Evolutionary conservation across 2,888 invertebrate genomes (phyloP).

Genomic region (Perithous albicinctus): DNA sequence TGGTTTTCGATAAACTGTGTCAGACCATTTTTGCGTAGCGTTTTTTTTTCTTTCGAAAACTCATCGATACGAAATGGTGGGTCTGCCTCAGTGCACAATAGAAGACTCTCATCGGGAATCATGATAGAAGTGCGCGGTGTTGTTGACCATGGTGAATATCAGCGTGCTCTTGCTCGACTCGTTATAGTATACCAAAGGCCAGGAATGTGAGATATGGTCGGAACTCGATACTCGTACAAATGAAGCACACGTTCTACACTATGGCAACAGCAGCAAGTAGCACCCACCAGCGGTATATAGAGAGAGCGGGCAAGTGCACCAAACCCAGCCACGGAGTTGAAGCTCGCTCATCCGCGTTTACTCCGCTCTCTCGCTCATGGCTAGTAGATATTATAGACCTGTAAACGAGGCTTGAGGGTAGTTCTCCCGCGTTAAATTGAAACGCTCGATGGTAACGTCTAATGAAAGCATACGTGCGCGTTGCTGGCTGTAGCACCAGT

Average conservation of each 20-base stretch:
- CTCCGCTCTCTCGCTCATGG: background rate
- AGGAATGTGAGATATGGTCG: constrained; percentile 83
- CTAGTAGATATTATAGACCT: constrained; percentile 82
- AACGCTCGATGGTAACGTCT: constrained; percentile 84
- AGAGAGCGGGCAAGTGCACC: constrained; percentile 77
- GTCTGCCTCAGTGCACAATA: background rate
- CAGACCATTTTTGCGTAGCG: background rate
- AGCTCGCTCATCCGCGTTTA: constrained; percentile 14
- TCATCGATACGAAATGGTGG: background rate
- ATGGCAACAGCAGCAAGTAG: constrained; percentile 28
- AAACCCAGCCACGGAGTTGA: constrained; percentile 13
- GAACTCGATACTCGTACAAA: constrained; percentile 81
- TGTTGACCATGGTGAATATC: constrained; percentile 52
- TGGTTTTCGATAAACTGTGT: background rate
- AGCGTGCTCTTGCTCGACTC: constrained; percentile 27
- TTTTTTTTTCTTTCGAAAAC: background rate
- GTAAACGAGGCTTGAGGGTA: constrained; percentile 82
- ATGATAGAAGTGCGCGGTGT: constrained; percentile 6
- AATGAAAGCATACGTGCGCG: constrained; percentile 83
- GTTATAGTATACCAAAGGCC: constrained; percentile 65
- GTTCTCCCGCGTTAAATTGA: constrained; percentile 82
- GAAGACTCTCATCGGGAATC: constrained; percentile 33
- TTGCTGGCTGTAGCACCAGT: constrained; percentile 58
- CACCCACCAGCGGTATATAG: constrained; percentile 39
- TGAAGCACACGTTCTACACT: constrained; percentile 76